Conservation (phyloP, 2,888 invertebrate genomes). For the Hyles lineata region DNA sequence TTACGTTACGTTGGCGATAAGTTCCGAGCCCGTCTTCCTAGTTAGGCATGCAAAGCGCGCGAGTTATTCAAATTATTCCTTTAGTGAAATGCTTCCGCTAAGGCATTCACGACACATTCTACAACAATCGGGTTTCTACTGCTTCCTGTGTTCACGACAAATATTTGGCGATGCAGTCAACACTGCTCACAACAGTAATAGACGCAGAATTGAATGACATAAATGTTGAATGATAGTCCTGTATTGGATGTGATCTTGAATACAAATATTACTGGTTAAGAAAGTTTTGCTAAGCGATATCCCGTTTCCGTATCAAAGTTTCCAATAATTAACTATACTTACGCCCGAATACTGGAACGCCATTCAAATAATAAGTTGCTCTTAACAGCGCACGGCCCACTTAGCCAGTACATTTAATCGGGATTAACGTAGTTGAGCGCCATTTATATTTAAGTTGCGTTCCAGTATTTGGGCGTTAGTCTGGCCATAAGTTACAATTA, state of each 20-base stretch:
- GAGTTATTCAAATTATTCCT: conserved; percentile 24
- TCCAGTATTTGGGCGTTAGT: no score
- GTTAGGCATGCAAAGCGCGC: conserved; percentile 26
- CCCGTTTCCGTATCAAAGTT: no score
- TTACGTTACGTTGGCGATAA: conserved; percentile 14
- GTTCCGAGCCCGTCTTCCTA: neutral
- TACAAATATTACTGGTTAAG: no score
- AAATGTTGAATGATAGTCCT: neutral
- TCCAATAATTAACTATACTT: no score
- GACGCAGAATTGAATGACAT: neutral
- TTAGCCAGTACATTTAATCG: no score
- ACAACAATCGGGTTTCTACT: neutral
- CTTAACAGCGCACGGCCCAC: no score
- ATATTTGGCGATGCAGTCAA: neutral
- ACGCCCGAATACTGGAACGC: no score
- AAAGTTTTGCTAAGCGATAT: no score
- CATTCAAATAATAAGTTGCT: no score
- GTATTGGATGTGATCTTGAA: neutral
- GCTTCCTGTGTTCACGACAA: neutral
- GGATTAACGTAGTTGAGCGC: no score
- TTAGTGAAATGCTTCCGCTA: conserved; percentile 5
- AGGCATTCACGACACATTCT: conserved; percentile 20
- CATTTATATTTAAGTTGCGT: no score
- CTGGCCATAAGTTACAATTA: no score
- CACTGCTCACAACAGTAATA: neutral